Evolutionary conservation across 2,888 invertebrate genomes (phyloP).

Genomic region (Barypeithes pellucidus): DNA sequence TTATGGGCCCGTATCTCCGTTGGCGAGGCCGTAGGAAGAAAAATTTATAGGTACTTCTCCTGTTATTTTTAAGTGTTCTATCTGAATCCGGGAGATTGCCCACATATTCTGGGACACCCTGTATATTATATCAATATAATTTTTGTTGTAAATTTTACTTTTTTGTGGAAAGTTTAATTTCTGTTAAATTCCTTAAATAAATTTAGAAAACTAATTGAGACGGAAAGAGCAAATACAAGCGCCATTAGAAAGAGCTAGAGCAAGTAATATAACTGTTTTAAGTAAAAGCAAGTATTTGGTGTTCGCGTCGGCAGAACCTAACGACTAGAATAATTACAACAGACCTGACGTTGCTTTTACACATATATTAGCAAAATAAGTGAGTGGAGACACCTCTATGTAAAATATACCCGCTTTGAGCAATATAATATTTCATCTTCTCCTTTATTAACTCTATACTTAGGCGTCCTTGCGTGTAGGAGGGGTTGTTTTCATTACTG

Average conservation of each 20-base stretch:
- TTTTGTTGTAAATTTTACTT: too few relatives aligned
- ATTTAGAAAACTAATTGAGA: constrained; percentile 9
- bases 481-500: constrained; percentile 23
- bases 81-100: too few relatives aligned
- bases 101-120: too few relatives aligned
- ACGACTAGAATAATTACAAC: constrained; percentile 23
- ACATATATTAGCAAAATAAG: constrained; percentile 29
- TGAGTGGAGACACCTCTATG: constrained; percentile 32
- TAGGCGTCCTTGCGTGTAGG: constrained; percentile 8
- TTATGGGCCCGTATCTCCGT: too few relatives aligned
- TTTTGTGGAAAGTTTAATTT: neutral
- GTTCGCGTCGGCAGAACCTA: constrained; percentile 19
- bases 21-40: too few relatives aligned
- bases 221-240: neutral
- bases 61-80: too few relatives aligned
- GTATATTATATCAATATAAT: too few relatives aligned
- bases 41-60: too few relatives aligned
- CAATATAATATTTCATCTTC: constrained; percentile 26
- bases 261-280: constrained; percentile 2
- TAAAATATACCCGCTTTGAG: constrained; percentile 30
- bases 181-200: neutral
- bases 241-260: constrained; percentile 3
- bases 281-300: constrained; percentile 10
- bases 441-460: constrained; percentile 22
- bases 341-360: constrained; percentile 18